Evolutionary conservation across 1,140 invertebrate genomes (phyloP), one percentile per base, ranked within the genome.

Genomic region (Antheraea mylitta): DNA sequence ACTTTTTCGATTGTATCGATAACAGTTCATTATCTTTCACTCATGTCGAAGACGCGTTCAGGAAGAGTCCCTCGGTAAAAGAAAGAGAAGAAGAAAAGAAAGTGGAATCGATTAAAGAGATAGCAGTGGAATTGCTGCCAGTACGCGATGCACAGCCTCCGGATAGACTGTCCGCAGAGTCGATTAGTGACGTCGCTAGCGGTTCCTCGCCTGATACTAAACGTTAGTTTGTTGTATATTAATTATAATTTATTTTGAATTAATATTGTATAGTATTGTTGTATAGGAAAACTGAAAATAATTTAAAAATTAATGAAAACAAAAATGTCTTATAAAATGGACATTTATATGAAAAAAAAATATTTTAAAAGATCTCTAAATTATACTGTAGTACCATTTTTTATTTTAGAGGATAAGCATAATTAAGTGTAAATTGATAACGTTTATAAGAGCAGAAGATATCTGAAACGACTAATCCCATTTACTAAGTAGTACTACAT

Each of bases 121-220:
- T 69, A 0, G 69, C 74, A 0, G 72, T 82, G 9, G 86, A 87
- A 65, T 36, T 80, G n/a, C 62, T 76, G 38, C 80, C 87, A 0
- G 82, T 80, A 66, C 81, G 78, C 75, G 86, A 87, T 6, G 64
- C 87, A 16, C 79, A 83, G 64, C 84, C 85, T 18, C 83, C 86
- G 3, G 78, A 80, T 30, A 71, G 89, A 36, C 73, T 93, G 22
- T 94, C 92, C 0, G 93, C 93, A 0, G 94, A 93, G 0, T 94
- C 94, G 37, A 89, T 94, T 11, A 94, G 94, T 60, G 94, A 94
- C 75, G 92, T 94, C 6, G 85, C 92, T 13, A 94, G 93, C 74
- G 94, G 93, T 10, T 94, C 94, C 68, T 94, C 94, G 0, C 94
- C 94, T 5, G 94, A 94, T 76, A 93, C 93, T 62, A 93, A 93